Conservation (phyloP, 2,888 invertebrate genomes). For the Acronicta leporina region DNA sequence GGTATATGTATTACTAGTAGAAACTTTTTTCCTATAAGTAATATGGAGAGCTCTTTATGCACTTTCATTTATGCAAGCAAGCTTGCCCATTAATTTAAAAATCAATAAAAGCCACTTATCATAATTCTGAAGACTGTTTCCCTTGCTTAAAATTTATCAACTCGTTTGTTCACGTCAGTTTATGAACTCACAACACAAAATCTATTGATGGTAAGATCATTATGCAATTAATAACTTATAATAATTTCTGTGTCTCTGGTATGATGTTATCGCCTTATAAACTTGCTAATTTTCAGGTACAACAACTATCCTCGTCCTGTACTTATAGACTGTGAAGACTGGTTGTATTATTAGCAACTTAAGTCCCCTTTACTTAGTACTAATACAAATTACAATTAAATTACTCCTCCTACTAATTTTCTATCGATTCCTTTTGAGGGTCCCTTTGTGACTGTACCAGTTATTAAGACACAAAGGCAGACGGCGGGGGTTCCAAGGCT, state of each 20-base stretch:
- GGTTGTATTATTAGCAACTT: constrained; percentile 34
- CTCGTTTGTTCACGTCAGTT: background rate
- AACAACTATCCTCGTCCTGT: background rate
- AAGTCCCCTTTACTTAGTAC: constrained; percentile 29
- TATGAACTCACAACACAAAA: no score
- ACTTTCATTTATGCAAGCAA: background rate
- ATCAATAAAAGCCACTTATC: constrained; percentile 12
- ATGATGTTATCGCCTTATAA: background rate
- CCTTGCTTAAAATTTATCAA: no score
- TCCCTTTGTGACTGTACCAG: constrained; percentile 71
- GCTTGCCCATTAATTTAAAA: constrained; percentile 1
- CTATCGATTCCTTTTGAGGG: constrained; percentile 76
- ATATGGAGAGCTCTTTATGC: constrained; percentile 1
- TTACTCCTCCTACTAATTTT: constrained; percentile 72
- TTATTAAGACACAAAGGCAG: constrained; percentile 76
- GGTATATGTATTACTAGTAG: no score
- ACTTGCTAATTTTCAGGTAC: constrained; percentile 12
- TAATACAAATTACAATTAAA: constrained; percentile 47
- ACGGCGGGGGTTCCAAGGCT: constrained; percentile 58
- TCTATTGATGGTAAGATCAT: no score
- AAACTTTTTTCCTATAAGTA: background rate
- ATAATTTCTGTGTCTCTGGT: background rate
- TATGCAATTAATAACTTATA: no score
- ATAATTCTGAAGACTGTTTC: background rate
- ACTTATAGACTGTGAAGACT: constrained; percentile 27